These are phyloP conservation scores for Centrocercus urophasianus DNA, from an alignment of 2,113 vertebrate genomes.

Conservation along the genomic window DNA sequence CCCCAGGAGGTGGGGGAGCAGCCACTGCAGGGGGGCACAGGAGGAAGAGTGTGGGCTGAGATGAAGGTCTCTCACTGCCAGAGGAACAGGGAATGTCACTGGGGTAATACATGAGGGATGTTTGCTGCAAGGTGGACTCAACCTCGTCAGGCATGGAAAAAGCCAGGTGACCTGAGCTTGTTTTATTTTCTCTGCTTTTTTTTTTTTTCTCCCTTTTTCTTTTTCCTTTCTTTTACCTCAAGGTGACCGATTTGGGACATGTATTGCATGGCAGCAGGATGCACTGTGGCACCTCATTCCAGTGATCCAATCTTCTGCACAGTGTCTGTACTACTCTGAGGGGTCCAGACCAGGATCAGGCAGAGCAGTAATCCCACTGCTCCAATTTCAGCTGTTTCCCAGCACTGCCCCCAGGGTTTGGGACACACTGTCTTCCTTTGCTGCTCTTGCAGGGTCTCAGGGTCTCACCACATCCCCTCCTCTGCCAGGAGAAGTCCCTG, in stretches of 20 bases:
- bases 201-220: not conserved
- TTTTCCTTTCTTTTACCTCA: not conserved
- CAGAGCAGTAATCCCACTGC: fast-evolving
- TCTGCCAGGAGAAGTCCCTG: not conserved
- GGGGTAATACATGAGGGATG: not conserved
- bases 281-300: not conserved
- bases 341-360: fast-evolving
- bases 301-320: fast-evolving
- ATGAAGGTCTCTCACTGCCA: not conserved
- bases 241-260: fast-evolving
- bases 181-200: no score
- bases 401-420: not conserved
- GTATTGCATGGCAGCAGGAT: not conserved
- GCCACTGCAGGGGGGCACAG: fast-evolving
- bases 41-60: not conserved
- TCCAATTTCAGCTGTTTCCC: not conserved
- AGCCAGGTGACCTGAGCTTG: not conserved
- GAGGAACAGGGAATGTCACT: not conserved
- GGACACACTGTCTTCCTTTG: fast-evolving
- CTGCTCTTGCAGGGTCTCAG: not conserved
- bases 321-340: fast-evolving
- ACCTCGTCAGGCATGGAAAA: not conserved
- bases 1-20: not conserved
- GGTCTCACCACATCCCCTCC: not conserved
- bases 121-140: not conserved